Evolutionary conservation across 2,797 vertebrate species (phyloP).

Genomic region (Naso thynnoides): DNA sequence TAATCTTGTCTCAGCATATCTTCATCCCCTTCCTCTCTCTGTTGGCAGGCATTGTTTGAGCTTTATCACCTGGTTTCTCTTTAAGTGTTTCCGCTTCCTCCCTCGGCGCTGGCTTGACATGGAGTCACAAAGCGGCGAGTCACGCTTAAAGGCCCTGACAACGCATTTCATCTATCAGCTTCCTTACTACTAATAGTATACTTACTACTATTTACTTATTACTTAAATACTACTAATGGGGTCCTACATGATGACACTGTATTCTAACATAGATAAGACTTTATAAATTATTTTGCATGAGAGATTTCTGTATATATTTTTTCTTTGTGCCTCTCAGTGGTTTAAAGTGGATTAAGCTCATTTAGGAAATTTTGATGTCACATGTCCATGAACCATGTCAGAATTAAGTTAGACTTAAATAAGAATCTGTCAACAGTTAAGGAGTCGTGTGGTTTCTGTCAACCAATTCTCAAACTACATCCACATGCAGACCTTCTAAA

Average conservation of each 20-base stretch:
- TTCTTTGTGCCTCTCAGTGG: too few relatives aligned
- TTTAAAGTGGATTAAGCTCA: too few relatives aligned
- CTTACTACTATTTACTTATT: too few relatives aligned
- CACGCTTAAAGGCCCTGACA: slow-evolving; percentile 39
- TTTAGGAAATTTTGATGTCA: background rate
- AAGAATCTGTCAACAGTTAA: background rate
- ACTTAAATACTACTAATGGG: too few relatives aligned
- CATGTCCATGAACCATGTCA: background rate
- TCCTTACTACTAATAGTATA: background rate
- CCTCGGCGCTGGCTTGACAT: slow-evolving; percentile 29
- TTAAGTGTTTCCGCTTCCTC: slow-evolving; percentile 68
- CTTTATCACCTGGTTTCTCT: slow-evolving; percentile 68
- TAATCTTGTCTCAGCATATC: slow-evolving; percentile 82
- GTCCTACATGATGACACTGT: background rate
- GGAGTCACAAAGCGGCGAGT: slow-evolving; percentile 30
- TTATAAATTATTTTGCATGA: background rate
- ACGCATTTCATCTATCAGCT: slow-evolving; percentile 13
- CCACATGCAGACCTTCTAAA: too few relatives aligned
- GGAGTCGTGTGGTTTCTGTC: slow-evolving; percentile 2
- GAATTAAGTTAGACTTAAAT: background rate
- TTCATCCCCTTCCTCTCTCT: slow-evolving; percentile 77
- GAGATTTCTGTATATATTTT: background rate
- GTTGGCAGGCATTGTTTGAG: slow-evolving; percentile 69
- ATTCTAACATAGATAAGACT: background rate
- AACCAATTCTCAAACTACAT: background rate